Conservation (phyloP, 2,888 invertebrate genomes). For the Euclidia mi region DNA sequence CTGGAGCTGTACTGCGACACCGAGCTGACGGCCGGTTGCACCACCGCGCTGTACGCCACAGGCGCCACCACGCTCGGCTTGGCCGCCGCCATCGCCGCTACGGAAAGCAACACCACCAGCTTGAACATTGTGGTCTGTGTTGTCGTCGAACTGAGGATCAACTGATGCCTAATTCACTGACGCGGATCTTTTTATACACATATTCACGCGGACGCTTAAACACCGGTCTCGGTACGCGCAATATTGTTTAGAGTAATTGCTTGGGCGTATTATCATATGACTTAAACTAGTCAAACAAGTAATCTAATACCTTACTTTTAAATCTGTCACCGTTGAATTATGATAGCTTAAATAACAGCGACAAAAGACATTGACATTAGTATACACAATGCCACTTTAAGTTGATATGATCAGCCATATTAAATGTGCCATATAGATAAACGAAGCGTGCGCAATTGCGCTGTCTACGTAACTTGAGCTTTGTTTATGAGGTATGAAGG, state of each 20-base stretch:
- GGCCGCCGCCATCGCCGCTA: slow-evolving; percentile 90
- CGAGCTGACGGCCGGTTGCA: slow-evolving; percentile 46
- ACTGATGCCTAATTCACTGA: slow-evolving; percentile 74
- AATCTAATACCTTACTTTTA: no score
- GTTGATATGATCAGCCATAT: slow-evolving; percentile 43
- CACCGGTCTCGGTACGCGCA: no score
- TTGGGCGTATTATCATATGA: no score
- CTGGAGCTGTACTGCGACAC: slow-evolving; percentile 9
- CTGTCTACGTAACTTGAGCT: slow-evolving; percentile 9
- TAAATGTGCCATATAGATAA: slow-evolving; percentile 42
- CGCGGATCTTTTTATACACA: slow-evolving; percentile 78
- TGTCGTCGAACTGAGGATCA: slow-evolving; percentile 73
- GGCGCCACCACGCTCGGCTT: slow-evolving; percentile 77
- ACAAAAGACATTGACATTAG: slow-evolving; percentile 43
- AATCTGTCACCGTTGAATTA: no score
- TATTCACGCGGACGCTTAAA: not conserved
- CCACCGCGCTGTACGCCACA: slow-evolving; percentile 66
- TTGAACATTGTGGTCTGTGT: slow-evolving; percentile 87
- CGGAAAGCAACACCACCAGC: slow-evolving; percentile 91
- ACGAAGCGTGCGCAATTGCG: slow-evolving; percentile 30
- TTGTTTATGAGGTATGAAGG: no score
- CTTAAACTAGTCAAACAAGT: no score
- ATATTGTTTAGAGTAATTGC: no score
- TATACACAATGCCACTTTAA: slow-evolving; percentile 31
- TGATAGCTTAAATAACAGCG: no score